Evolutionary conservation across 2,888 invertebrate genomes (phyloP).

Genomic region (Leptinotarsa rubiginosa): DNA sequence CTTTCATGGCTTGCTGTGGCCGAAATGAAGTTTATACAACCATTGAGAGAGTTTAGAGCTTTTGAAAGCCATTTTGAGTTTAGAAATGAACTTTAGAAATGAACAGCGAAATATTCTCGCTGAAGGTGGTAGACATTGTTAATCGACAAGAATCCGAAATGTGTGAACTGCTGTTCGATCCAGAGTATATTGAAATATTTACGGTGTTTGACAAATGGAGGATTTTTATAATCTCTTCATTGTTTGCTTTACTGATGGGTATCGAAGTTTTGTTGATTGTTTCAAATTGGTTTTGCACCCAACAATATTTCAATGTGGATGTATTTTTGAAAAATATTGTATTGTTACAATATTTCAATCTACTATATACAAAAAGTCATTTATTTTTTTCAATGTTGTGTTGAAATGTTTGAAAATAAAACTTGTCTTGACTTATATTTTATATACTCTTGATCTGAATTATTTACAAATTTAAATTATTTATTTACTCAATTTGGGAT

Average conservation of each 20-base stretch:
- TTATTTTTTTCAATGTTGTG: neutral
- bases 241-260: too few species aligned
- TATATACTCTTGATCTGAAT: neutral
- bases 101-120: neutral
- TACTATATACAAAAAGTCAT: neutral
- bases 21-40: too few species aligned
- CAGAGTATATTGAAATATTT: constrained; percentile 6
- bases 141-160: neutral
- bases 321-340: neutral
- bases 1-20: too few species aligned
- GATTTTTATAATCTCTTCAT: too few species aligned
- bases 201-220: neutral
- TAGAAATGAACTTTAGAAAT: too few species aligned
- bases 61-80: too few species aligned
- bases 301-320: too few species aligned
- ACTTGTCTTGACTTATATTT: neutral
- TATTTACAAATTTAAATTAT: neutral
- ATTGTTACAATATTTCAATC: neutral
- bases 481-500: neutral
- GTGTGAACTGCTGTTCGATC: constrained; percentile 13
- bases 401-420: too few species aligned
- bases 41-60: too few species aligned
- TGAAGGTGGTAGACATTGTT: neutral
- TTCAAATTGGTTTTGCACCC: too few species aligned
- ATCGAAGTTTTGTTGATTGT: too few species aligned